These are phyloP conservation scores for Sinocyclocheilus maitianheensis DNA, from an alignment of 2,113 vertebrate species.

Conservation along the genomic window DNA sequence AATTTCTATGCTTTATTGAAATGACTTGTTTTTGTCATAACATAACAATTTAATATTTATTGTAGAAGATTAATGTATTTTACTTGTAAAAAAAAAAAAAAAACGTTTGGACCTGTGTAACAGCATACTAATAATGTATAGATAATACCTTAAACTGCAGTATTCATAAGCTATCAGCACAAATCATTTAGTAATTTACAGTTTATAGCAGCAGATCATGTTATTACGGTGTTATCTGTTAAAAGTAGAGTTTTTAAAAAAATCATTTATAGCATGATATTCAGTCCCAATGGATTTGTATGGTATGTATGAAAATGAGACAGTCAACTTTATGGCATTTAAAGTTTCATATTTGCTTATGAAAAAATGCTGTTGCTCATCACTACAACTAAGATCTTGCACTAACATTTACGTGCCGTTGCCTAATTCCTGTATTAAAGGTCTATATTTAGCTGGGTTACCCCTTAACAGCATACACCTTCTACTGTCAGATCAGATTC, in stretches of 20 bases:
- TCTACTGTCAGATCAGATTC: background rate
- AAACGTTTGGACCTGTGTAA: background rate
- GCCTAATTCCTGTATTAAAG: background rate
- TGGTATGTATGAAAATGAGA: background rate
- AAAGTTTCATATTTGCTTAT: background rate
- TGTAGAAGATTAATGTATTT: background rate
- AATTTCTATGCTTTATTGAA: too few relatives aligned
- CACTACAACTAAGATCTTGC: background rate
- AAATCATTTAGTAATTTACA: too few relatives aligned
- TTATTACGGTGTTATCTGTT: background rate
- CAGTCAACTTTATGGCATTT: background rate
- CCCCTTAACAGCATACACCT: background rate
- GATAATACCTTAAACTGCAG: background rate
- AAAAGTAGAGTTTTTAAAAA: background rate
- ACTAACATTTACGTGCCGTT: background rate
- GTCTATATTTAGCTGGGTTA: background rate
- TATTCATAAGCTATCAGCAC: background rate
- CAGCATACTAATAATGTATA: background rate
- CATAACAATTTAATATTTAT: too few relatives aligned
- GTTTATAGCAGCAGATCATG: background rate
- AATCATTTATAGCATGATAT: background rate
- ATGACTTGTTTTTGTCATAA: too few relatives aligned
- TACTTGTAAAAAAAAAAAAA: background rate
- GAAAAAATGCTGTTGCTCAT: background rate
- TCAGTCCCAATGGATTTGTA: background rate